A percentile compares a stretch with the other conserved stretches of the same genome.
Conservation (phyloP, 2,113 vertebrate species). For the Sander vitreus region DNA sequence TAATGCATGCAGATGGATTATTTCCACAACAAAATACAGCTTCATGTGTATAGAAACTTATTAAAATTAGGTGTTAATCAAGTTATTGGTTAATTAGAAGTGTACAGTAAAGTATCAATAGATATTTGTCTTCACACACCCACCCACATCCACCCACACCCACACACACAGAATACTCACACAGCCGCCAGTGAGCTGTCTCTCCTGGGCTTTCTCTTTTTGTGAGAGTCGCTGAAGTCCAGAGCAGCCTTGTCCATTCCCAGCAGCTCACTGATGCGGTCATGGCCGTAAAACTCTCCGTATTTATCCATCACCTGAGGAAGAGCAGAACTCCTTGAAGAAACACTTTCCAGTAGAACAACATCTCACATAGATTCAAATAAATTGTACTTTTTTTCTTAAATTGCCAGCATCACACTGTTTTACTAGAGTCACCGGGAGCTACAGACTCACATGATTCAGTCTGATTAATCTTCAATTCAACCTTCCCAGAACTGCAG, state of each 20-base stretch:
- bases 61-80: background rate
- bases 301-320: conserved; percentile 99
- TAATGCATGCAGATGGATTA: background rate
- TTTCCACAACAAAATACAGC: background rate
- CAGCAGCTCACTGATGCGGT: conserved; percentile 95
- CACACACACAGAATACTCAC: conserved; percentile 83
- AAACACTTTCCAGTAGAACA: background rate
- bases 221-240: conserved; percentile 94
- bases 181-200: conserved; percentile 94
- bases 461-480: background rate
- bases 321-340: background rate
- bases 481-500: background rate
- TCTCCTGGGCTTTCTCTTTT: conserved; percentile 95
- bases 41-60: background rate
- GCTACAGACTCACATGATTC: background rate
- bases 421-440: background rate
- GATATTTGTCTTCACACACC: background rate
- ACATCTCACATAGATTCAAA: background rate
- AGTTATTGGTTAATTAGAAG: background rate
- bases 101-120: background rate
- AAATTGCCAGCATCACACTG: background rate
- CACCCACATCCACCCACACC: background rate
- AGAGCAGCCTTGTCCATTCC: conserved; percentile 97
- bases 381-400: background rate
- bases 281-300: conserved; percentile 95